Conservation (phyloP, 1,140 invertebrate genomes). For the Sitophilus oryzae region DNA sequence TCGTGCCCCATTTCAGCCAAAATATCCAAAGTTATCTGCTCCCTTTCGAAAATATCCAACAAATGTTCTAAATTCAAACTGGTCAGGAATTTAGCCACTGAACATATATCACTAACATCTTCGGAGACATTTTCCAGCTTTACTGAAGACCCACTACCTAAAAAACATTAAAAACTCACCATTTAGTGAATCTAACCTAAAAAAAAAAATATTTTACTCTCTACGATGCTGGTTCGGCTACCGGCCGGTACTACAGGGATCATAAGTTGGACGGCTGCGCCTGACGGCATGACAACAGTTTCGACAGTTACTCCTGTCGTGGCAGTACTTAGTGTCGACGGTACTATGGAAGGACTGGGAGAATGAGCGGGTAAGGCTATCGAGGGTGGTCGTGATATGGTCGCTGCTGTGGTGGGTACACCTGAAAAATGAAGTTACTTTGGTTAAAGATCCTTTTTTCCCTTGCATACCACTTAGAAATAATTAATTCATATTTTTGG, state of each 20-base stretch:
- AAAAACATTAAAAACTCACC: constrained; percentile 16
- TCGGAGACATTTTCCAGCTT: constrained; percentile 39
- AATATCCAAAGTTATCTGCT: constrained; percentile 94
- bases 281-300: constrained; percentile 73
- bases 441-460: no score
- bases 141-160: constrained; percentile 32
- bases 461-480: no score
- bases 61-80: constrained; percentile 83
- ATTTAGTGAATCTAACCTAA: no score
- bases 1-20: constrained; percentile 96
- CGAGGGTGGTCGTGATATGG: constrained; percentile 36
- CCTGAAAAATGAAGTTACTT: no score
- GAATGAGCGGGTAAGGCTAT: constrained; percentile 41
- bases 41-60: constrained; percentile 80
- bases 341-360: constrained; percentile 40
- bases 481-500: no score
- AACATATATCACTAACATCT: constrained; percentile 48
- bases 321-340: constrained; percentile 9
- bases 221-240: constrained; percentile 29
- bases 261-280: constrained; percentile 62
- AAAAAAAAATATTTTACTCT: no score
- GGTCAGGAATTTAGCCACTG: constrained; percentile 58
- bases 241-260: constrained; percentile 64
- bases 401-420: constrained; percentile 37
- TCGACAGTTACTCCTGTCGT: constrained; percentile 45